A percentile compares a stretch with the other conserved stretches of the same genome.
phyloP scores from a whole-genome alignment of 2,888 invertebrate genomes.

The Oscheius onirici region DNA sequence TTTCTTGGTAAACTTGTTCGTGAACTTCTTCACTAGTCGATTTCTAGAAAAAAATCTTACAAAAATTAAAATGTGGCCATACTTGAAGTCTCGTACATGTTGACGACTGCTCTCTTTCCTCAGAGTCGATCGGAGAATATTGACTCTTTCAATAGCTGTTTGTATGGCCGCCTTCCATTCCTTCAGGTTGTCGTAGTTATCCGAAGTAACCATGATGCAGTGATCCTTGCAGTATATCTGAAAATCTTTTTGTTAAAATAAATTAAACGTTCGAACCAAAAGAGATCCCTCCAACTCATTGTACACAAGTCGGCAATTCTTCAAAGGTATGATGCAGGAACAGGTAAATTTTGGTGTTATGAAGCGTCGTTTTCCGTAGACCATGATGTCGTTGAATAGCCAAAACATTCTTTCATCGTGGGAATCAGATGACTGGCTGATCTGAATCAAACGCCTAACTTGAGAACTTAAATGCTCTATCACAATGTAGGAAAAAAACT shows the following conservation, averaged over 20 bases:
- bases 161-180: slow-evolving; percentile 33
- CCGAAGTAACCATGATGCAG: slow-evolving; percentile 39
- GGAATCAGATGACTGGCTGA: slow-evolving; percentile 37
- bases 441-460: slow-evolving; percentile 30
- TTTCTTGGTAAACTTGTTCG: slow-evolving; percentile 35
- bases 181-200: slow-evolving; percentile 30
- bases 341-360: slow-evolving; percentile 45
- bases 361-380: slow-evolving; percentile 46
- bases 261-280: slow-evolving; percentile 16
- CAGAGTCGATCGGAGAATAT: slow-evolving; percentile 42
- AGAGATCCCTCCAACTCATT: slow-evolving; percentile 41
- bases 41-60: slow-evolving; percentile 12
- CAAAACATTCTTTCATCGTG: slow-evolving; percentile 46
- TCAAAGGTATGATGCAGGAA: slow-evolving; percentile 39
- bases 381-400: slow-evolving; percentile 49
- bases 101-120: slow-evolving; percentile 49
- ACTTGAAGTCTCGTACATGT: slow-evolving; percentile 36
- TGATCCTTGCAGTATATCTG: slow-evolving; percentile 34
- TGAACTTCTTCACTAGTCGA: slow-evolving; percentile 24
- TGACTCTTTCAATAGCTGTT: slow-evolving; percentile 40
- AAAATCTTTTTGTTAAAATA: not conserved
- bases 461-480: not conserved
- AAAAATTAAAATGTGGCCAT: not conserved
- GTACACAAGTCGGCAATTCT: slow-evolving; percentile 37
- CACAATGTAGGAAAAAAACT: too few relatives aligned